Evolutionary conservation across 2,113 vertebrate species (phyloP), one percentile per base, ranked within the genome.

Genomic region (Neotragus moschatus): DNA sequence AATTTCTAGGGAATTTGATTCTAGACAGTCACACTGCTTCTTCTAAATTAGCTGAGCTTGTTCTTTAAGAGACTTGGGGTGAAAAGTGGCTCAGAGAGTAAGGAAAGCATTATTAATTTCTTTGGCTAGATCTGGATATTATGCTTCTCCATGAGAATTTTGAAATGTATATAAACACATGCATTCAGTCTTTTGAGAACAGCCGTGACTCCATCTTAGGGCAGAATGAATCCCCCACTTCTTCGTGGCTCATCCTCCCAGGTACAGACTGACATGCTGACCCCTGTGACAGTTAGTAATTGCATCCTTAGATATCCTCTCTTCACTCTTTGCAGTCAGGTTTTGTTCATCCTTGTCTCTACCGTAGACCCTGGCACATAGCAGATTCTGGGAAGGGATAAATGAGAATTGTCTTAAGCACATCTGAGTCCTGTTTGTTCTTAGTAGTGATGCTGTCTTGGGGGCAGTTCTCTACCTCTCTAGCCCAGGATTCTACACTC

Each of bases 1-100:
- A 84, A 28, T 97, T 94, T 95, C 91, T 88, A 23, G 26, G 23
- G 11, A 80, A 28, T 81, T 84, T 21, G 66, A 63, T 79, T 85
- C 33, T 30, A 12, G 66, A 17, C 11, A 82, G 13, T 2, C 63
- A 21, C 19, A 80, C 17, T 70, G 6, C 51, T 45, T 92, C 33
- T 84, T 82, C 73, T 94, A 66, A 55, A 61, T 30, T 70, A 87
- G 81, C 58, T 93, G 80, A 36, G 53, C 5, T 73, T 61, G 12
- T 92, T 73, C 56, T 39, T 51, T 53, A 45, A 23, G 84, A 81
- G 55, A 73, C 12, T 79, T 56, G 12, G 58, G 19, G 66, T 85
- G 45, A 30, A 73, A 84, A 90, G 47, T 10, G 43, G 53, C 30
- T 58, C n/a, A 33, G 43, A 53, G 61, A 75, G 8, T 82, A 80